These are phyloP conservation scores for Strigamia maritima DNA, from an alignment of 2,888 invertebrate genomes.

Conservation along the genomic window DNA sequence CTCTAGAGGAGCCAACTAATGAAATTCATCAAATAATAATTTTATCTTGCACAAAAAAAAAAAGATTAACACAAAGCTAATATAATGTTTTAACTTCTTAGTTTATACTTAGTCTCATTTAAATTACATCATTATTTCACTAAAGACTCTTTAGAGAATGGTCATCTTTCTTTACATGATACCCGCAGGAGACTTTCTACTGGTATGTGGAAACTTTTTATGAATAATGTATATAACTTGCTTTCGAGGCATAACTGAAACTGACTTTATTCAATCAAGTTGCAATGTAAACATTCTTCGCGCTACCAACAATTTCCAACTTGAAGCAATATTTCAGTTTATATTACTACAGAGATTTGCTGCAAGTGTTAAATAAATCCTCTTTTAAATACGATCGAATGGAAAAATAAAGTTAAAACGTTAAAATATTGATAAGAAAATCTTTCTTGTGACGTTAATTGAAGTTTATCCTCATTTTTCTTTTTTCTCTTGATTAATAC, in stretches of 20 bases:
- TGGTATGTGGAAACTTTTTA: neutral
- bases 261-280: neutral
- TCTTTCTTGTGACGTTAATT: neutral
- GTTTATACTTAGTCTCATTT: neutral
- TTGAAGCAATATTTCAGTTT: neutral
- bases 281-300: neutral
- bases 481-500: neutral
- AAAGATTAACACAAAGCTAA: neutral
- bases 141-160: neutral
- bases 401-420: too few relatives aligned
- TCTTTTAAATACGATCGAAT: too few relatives aligned
- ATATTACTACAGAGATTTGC: neutral
- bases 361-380: too few relatives aligned
- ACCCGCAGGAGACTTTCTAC: neutral
- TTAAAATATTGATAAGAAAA: neutral
- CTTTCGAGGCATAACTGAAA: neutral
- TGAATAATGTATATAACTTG: conserved; percentile 5
- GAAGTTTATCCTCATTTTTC: neutral
- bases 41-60: neutral
- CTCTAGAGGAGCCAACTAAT: neutral
- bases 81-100: neutral
- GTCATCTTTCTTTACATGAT: neutral
- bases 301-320: neutral
- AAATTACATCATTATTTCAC: neutral
- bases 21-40: neutral